phyloP scores from a whole-genome alignment of 2,797 vertebrate genomes.

The Molossus alvarezi region DNA sequence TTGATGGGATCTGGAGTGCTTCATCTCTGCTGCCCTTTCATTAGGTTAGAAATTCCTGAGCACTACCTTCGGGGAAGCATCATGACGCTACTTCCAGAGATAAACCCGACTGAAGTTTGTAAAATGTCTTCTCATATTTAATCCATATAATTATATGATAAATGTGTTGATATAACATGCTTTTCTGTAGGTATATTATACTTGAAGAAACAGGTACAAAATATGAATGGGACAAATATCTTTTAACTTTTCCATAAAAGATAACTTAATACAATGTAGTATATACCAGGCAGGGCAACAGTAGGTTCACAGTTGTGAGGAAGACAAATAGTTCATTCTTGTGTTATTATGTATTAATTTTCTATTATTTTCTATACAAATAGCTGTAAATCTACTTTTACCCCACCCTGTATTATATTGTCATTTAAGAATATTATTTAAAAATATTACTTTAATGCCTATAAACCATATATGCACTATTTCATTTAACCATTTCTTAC shows the following conservation, averaged over 20 bases:
- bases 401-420: not conserved
- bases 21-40: not conserved
- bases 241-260: conserved; percentile 15
- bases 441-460: not conserved
- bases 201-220: conserved; percentile 31
- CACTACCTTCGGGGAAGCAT: not conserved
- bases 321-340: too few species aligned
- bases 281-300: not conserved
- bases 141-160: not conserved
- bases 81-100: not conserved
- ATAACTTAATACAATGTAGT: not conserved
- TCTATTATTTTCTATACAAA: too few species aligned
- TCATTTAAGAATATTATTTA: not conserved
- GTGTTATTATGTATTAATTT: too few species aligned
- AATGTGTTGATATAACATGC: not conserved
- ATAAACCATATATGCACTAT: not conserved
- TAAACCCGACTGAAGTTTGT: not conserved
- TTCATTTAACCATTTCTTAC: not conserved
- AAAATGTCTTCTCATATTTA: conserved; percentile 36
- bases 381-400: too few species aligned
- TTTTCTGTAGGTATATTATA: not conserved
- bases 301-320: too few species aligned
- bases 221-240: not conserved
- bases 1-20: not conserved
- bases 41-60: not conserved